Evolutionary conservation across 1,140 invertebrate species (phyloP), one percentile per base, ranked within the genome.

Genomic region (Idris sp.): DNA sequence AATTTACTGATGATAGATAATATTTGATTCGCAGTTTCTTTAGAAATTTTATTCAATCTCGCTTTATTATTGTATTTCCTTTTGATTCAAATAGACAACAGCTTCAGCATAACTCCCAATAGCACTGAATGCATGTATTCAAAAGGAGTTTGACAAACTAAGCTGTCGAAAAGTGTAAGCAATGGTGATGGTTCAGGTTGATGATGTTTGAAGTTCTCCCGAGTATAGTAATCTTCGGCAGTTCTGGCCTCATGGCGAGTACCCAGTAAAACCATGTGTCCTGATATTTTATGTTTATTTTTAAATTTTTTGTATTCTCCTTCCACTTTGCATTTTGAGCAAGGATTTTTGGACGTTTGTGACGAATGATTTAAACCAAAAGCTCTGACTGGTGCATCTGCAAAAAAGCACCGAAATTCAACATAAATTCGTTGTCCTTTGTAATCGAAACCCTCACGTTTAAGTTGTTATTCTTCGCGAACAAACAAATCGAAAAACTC

Each of bases 371-470:
- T 35, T 8, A 51, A 18, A 7, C 33, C 2, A 19, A 51, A 35
- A 15, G 48, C 31, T 18, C 48, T 19, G 2, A 30, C 48, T 2
- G 48, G 31, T 19, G 48, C 48, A 18, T 51, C 48, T 11, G 33
- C 33, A 36, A 36, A 14, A n/a, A 36, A 36, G 13, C 33, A 36
- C 15, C 33, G 33, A 15, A 36, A 36, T 8, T 25, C 8, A 25
- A 25, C 8, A 4, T 38, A 4, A 3, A 38, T 18, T 38, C 8
- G 14, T 10, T 18, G 35, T 9, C 3, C 35, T 18, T 18, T 16
- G 2, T 38, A 38, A 38, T 18, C 8, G 18, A 38, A 18, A 9
- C 35, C 9, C 14, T 18, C 35, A 18, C 18, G 7, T 38, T 38
- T 18, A 18, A 38, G 2, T 38, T 38, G 2, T 9, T 18, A 8